A percentile compares a stretch with the other conserved stretches of the same genome.
These are phyloP conservation scores for Pogonomyrmex barbatus DNA, from an alignment of 1,140 invertebrate genomes.

Conservation along the genomic window DNA sequence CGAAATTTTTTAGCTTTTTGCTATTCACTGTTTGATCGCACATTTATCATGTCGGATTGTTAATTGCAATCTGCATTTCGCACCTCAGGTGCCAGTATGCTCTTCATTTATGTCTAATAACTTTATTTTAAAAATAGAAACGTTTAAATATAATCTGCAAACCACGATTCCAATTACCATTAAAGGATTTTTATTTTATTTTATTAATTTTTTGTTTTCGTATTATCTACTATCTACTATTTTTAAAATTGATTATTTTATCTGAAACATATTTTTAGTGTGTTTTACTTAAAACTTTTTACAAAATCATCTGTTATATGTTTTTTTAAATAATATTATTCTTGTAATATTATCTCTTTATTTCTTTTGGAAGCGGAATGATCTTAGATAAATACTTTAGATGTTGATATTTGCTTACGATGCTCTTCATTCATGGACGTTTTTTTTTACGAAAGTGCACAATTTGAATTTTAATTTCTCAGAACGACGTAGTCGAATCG, in stretches of 20 bases:
- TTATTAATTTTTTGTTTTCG: not conserved
- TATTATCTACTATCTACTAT: not conserved
- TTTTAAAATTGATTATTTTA: not conserved
- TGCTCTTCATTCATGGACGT: not conserved
- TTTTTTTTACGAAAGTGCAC: conserved; percentile 31
- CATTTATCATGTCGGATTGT: not conserved
- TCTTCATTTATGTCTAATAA: not conserved
- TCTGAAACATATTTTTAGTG: not conserved
- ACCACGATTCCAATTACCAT: not conserved
- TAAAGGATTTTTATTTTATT: not conserved
- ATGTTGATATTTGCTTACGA: not conserved
- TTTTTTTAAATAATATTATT: not conserved
- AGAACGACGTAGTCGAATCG: conserved; percentile 4
- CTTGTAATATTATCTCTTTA: not conserved
- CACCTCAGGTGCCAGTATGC: not conserved
- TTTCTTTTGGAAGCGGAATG: not conserved
- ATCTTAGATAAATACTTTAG: not conserved
- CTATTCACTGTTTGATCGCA: not conserved
- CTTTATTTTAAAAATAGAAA: conserved; percentile 21
- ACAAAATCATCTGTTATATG: not conserved
- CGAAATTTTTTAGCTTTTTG: not conserved
- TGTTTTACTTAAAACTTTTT: not conserved
- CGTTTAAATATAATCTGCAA: not conserved
- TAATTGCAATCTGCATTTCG: conserved; percentile 43
- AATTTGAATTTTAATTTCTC: conserved; percentile 52